Evolutionary conservation across 1,140 invertebrate genomes (phyloP).

Genomic region (Platyura marginata): DNA sequence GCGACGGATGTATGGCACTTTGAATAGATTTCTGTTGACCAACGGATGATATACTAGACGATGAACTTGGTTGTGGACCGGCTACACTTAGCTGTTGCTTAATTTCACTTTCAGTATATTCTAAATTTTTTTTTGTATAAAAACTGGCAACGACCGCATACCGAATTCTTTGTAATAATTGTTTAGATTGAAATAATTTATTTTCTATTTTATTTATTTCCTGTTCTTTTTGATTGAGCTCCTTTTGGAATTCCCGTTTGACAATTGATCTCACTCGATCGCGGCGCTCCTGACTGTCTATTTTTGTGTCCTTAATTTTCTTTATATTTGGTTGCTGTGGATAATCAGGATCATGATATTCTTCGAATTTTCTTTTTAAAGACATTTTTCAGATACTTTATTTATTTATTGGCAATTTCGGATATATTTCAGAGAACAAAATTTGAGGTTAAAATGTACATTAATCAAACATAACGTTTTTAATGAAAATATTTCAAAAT

Average conservation of each 20-base stretch:
- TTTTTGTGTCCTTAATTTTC: background rate
- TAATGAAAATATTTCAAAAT: no score
- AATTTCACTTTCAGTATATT: constrained; percentile 26
- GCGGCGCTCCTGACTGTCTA: background rate
- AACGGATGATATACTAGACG: background rate
- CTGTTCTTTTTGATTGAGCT: constrained; percentile 29
- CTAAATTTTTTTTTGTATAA: constrained; percentile 42
- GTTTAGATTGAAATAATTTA: constrained; percentile 36
- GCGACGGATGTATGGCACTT: constrained; percentile 47
- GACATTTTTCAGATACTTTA: no score
- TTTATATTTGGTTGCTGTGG: background rate
- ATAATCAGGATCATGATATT: constrained; percentile 22
- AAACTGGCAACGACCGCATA: constrained; percentile 46
- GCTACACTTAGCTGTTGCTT: constrained; percentile 20
- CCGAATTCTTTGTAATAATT: constrained; percentile 48
- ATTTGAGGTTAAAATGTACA: no score
- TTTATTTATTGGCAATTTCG: no score
- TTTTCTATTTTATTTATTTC: constrained; percentile 35
- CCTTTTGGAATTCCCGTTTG: constrained; percentile 31
- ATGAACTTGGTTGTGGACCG: background rate
- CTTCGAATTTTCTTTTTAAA: constrained; percentile 13
- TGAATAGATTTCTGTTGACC: constrained; percentile 19
- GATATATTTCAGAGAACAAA: no score
- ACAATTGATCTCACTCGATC: constrained; percentile 25
- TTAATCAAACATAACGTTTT: no score